Evolutionary conservation across 1,140 invertebrate species (phyloP).

Genomic region (Temnothorax longispinosus): DNA sequence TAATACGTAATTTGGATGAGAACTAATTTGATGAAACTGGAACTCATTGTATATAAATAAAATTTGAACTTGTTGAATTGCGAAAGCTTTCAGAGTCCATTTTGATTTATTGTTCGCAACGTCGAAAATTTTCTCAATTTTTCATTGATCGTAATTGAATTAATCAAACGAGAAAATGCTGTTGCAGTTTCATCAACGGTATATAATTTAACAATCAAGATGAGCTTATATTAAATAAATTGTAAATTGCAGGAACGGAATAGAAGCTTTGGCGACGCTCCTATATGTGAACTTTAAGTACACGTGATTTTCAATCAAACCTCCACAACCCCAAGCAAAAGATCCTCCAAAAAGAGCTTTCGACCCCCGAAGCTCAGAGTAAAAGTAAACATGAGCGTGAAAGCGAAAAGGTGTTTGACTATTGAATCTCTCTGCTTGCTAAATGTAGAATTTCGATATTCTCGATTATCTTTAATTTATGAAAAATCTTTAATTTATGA

Average conservation of each 20-base stretch:
- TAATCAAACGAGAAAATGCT: slow-evolving; percentile 16
- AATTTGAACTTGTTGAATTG: not conserved
- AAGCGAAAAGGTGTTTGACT: slow-evolving; percentile 51
- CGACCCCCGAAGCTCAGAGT: not conserved
- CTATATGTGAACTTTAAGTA: not conserved
- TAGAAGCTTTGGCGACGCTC: not conserved
- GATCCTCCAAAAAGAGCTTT: slow-evolving; percentile 35
- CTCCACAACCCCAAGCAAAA: not conserved
- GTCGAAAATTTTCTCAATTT: not conserved
- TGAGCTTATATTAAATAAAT: slow-evolving; percentile 7
- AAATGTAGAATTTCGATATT: not conserved
- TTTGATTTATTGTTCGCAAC: not conserved
- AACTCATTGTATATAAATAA: slow-evolving; percentile 1
- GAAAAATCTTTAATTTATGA: not conserved
- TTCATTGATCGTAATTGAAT: slow-evolving; percentile 12
- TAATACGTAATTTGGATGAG: no score
- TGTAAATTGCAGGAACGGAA: not conserved
- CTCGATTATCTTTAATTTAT: slow-evolving; percentile 1
- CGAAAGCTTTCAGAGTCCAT: not conserved
- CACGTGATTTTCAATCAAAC: slow-evolving; percentile 1
- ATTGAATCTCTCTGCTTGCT: not conserved
- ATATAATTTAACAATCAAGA: not conserved
- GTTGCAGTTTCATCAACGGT: slow-evolving; percentile 6
- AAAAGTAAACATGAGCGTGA: slow-evolving; percentile 48
- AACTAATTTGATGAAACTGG: not conserved